Conservation (phyloP, 2,113 vertebrate genomes). For the Alectura lathami region DNA sequence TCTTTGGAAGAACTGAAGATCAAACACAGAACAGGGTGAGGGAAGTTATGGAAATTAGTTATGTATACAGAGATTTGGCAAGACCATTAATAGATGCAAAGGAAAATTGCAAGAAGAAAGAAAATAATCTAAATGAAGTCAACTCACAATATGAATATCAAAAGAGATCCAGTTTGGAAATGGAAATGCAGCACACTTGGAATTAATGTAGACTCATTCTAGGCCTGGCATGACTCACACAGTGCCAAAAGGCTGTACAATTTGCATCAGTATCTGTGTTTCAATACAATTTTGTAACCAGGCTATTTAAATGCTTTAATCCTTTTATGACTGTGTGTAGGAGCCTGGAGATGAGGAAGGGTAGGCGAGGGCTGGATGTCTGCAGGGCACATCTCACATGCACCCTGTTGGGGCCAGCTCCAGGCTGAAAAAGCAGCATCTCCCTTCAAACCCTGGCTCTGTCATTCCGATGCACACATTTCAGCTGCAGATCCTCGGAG, state of each 20-base stretch:
- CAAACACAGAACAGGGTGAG: background rate
- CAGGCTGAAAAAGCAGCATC: background rate
- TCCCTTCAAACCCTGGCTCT: background rate
- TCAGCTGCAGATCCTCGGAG: constrained; percentile 4
- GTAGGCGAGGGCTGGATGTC: background rate
- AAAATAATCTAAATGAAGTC: constrained; percentile 35
- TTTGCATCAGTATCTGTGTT: constrained; percentile 43
- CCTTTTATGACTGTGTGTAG: background rate
- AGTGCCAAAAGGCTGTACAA: constrained; percentile 7
- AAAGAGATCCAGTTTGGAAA: constrained; percentile 39
- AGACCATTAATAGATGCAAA: constrained; percentile 28
- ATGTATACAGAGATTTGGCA: constrained; percentile 12
- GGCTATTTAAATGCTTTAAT: constrained; percentile 15
- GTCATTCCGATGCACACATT: background rate
- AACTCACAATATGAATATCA: constrained; percentile 35
- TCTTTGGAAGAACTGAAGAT: constrained; percentile 9
- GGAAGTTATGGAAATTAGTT: constrained; percentile 44
- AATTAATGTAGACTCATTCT: constrained; percentile 40
- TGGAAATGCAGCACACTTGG: constrained; percentile 20
- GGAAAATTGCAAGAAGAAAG: background rate
- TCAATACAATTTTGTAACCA: constrained; percentile 36
- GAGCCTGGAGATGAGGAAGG: background rate
- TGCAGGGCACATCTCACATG: background rate
- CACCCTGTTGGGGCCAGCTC: background rate
- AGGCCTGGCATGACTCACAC: background rate